These are phyloP conservation scores for Apteryx owenii DNA, from an alignment of 2,113 vertebrate genomes.

Conservation along the genomic window DNA sequence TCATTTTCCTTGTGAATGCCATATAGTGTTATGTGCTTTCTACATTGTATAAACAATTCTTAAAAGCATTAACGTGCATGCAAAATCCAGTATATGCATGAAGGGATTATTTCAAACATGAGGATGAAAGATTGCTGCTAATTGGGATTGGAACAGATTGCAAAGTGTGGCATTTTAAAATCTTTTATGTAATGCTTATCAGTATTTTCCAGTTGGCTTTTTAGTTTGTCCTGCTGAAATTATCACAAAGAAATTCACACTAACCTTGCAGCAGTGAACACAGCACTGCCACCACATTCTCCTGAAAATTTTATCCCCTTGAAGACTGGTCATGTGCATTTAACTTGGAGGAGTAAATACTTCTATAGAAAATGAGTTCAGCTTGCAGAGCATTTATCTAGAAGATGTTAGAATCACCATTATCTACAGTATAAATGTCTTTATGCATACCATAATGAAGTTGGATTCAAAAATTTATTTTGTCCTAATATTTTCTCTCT, in stretches of 20 bases:
- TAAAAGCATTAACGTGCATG: background rate
- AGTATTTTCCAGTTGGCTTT: background rate
- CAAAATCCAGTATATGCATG: background rate
- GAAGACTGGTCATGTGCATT: constrained; percentile 50
- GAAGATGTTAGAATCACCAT: background rate
- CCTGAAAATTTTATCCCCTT: constrained; percentile 66
- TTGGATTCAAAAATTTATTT: too few relatives aligned
- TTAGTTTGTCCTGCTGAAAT: background rate
- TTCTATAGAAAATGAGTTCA: constrained; percentile 68
- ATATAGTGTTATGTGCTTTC: background rate
- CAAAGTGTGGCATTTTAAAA: background rate
- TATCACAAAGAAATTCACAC: background rate
- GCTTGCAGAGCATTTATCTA: constrained; percentile 53
- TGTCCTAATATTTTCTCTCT: too few relatives aligned
- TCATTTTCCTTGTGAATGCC: background rate
- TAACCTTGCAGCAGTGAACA: constrained; percentile 62
- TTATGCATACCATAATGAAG: background rate
- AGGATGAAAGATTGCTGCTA: background rate
- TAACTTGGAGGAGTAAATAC: constrained; percentile 57
- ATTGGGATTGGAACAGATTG: background rate
- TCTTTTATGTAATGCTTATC: background rate
- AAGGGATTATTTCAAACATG: background rate
- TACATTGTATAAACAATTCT: background rate
- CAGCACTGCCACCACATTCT: constrained; percentile 53
- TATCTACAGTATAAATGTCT: background rate